These are phyloP conservation scores for Hycleus phaleratus DNA, from an alignment of 1,140 invertebrate genomes.

Conservation along the genomic window DNA sequence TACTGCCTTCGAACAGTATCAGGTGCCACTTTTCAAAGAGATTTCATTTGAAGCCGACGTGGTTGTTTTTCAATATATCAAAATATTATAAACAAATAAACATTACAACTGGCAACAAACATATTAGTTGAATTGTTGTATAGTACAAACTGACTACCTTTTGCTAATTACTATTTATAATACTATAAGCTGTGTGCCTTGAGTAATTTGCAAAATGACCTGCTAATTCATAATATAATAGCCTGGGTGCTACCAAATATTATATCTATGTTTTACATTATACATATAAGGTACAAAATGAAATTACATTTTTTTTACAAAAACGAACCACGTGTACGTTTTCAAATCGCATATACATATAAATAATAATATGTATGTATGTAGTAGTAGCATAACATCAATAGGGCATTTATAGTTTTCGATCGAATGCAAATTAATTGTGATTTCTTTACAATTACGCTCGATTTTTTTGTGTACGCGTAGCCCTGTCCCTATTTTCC, in stretches of 20 bases:
- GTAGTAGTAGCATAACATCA: neutral
- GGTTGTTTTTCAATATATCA: neutral
- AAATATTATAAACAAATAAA: neutral
- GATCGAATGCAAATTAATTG: constrained; percentile 26
- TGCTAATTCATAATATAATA: constrained; percentile 38
- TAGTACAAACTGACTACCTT: constrained; percentile 42
- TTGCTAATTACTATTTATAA: constrained; percentile 43
- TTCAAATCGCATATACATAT: neutral
- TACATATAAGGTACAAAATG: constrained; percentile 23
- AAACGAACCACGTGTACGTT: constrained; percentile 2
- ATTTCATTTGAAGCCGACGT: constrained; percentile 10
- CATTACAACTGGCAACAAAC: constrained; percentile 17
- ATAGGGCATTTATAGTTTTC: constrained; percentile 12
- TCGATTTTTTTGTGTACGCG: constrained; percentile 17
- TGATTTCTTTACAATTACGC: constrained; percentile 33
- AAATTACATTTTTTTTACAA: constrained; percentile 6
- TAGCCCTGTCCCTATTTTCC: constrained; percentile 25
- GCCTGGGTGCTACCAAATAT: constrained; percentile 37
- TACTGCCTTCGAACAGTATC: neutral
- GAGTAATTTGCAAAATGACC: constrained; percentile 41
- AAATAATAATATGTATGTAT: too few species aligned
- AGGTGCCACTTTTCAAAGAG: constrained; percentile 10
- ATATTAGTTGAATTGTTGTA: constrained; percentile 38
- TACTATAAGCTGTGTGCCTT: constrained; percentile 41
- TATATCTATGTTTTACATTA: constrained; percentile 34